Evolutionary conservation across 2,888 invertebrate species (phyloP).

Genomic region (Sclerodermus sp.): DNA sequence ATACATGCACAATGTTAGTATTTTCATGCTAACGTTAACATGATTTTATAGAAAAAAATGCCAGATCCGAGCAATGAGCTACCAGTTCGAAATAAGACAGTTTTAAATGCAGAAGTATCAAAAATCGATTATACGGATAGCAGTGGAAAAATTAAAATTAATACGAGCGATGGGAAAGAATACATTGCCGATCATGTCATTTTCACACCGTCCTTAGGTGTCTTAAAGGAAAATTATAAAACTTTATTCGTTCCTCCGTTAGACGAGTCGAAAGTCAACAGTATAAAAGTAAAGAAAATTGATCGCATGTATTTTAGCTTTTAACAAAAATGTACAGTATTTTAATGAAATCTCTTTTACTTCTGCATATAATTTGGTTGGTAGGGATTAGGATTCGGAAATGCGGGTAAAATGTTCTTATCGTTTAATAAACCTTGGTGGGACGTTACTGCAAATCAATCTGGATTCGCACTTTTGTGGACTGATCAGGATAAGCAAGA

Average conservation of each 20-base stretch:
- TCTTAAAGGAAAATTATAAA: constrained; percentile 64
- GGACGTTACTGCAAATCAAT: constrained; percentile 37
- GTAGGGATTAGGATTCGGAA: constrained; percentile 67
- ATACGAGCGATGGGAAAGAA: constrained; percentile 58
- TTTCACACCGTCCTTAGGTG: constrained; percentile 71
- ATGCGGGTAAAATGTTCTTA: constrained; percentile 69
- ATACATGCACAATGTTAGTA: not conserved
- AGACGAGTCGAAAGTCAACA: constrained; percentile 60
- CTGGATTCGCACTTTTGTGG: constrained; percentile 64
- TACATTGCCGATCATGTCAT: constrained; percentile 68
- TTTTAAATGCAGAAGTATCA: constrained; percentile 38
- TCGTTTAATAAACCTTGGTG: constrained; percentile 70
- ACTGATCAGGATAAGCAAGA: constrained; percentile 57
- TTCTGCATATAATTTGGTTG: too few species aligned
- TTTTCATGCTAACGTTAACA: not conserved
- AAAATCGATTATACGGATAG: constrained; percentile 34
- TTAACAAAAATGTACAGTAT: constrained; percentile 1
- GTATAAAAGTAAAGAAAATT: constrained; percentile 56
- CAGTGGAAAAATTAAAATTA: constrained; percentile 24
- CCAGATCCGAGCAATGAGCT: constrained; percentile 43
- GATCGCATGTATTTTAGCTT: not conserved
- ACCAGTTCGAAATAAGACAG: constrained; percentile 39
- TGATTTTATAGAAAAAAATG: constrained; percentile 37
- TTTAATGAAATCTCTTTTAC: constrained; percentile 17
- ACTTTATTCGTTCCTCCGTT: constrained; percentile 63